phyloP scores from a whole-genome alignment of 2,113 vertebrate species.

The Dipodomys ordii region DNA sequence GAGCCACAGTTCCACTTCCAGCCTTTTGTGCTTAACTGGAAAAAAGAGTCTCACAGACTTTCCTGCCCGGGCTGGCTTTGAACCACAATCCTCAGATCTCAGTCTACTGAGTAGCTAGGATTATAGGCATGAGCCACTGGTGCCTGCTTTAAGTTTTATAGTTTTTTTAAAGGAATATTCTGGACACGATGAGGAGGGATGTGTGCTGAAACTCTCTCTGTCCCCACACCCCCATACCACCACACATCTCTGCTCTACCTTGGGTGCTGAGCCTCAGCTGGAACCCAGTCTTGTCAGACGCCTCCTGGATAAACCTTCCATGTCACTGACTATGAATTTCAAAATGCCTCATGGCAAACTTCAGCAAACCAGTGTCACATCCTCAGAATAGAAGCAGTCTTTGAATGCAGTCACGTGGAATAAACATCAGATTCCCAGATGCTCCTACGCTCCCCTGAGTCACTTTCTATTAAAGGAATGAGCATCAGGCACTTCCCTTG shows the following conservation, averaged over 20 bases:
- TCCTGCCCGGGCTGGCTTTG: too few species aligned
- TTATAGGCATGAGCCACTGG: too few species aligned
- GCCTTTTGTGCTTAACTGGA: too few species aligned
- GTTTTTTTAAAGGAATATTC: background rate
- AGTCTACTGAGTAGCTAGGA: too few species aligned
- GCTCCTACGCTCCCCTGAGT: background rate
- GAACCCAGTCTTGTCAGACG: background rate
- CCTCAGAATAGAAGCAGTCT: background rate
- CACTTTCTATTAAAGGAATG: background rate
- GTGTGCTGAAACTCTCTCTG: too few species aligned
- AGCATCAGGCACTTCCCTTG: background rate
- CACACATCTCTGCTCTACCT: fast-evolving
- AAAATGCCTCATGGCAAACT: background rate
- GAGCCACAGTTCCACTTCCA: too few species aligned
- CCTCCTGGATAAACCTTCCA: background rate
- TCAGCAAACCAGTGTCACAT: background rate
- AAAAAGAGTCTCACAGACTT: too few species aligned
- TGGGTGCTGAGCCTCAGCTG: background rate
- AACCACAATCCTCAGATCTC: too few species aligned
- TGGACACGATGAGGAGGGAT: background rate
- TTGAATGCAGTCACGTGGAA: background rate
- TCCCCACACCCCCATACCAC: background rate
- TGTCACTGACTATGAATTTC: background rate
- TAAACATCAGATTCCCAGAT: background rate
- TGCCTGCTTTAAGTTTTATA: too few species aligned